Evolutionary conservation across 2,888 invertebrate genomes (phyloP), one percentile per base, ranked within the genome.

Genomic region (Allygus modestus): DNA sequence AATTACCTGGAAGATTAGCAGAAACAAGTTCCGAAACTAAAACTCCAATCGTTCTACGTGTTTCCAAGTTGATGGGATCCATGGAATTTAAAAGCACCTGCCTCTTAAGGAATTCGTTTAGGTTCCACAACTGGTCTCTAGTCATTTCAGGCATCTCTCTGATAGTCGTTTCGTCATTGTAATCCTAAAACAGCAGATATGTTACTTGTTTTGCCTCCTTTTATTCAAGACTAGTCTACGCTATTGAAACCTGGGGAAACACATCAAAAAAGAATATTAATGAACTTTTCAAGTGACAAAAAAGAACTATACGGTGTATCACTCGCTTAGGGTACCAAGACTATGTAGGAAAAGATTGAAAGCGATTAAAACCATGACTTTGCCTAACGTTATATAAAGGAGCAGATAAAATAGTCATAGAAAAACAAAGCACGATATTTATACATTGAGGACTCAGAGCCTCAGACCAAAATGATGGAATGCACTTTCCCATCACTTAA

Each of bases 21-120:
- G 51, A 31, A 31, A 77, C 77, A 51, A 77, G 46, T 26, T 77
- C 77, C 15, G 51, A 46, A 5, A 77, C 77, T 28, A 77, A 28
- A 26, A 23, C 28, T 4, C 28, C 77, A 77, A 77, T 77, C 23
- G 77, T 77, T 41, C 77, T 77, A 33, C 77, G 77, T 7, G 54
- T 77, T 46, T 77, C 77, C 23, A 77, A 20, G 31, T 77, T 12
- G 0, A 26, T 23, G 0, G 77, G 77, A 77, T 33, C 33, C 77
- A 77, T 46, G 46, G 46, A 43, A 31, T 33, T 1, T 26, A 11
- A 12, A 51, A 1, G 11, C 26, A 77, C 77, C 9, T 46, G 26
- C 46, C 20, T 51, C 28, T 12, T 9, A 2, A 77, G 51, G n/a
- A 26, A 77, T 15, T 11, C 20, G 31, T 77, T 77, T 1, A 77